phyloP scores from a whole-genome alignment of 35 echinoderm and acorn worm species.

The Heliocidaris tuberculata region DNA sequence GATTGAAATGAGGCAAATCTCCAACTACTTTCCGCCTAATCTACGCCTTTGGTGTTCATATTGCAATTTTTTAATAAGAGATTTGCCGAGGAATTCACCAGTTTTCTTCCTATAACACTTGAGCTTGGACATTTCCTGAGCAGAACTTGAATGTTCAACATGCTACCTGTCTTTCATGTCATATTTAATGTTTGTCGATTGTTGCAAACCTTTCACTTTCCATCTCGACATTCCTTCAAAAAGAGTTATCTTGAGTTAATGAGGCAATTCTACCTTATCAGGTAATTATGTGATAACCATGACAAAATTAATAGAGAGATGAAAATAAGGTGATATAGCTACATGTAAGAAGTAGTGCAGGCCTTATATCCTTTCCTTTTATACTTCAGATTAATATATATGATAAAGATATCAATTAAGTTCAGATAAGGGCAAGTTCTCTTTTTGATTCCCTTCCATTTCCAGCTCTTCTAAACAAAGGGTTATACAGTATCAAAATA shows the following conservation, averaged over 20 bases:
- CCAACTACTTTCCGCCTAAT: background rate
- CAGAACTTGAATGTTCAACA: background rate
- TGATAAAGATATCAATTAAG: no score
- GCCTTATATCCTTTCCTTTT: background rate
- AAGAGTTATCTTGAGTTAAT: background rate
- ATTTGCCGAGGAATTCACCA: background rate
- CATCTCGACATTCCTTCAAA: background rate
- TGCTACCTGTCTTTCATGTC: background rate
- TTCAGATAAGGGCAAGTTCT: no score
- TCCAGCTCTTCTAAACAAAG: background rate
- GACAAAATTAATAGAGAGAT: background rate
- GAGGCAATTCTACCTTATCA: background rate
- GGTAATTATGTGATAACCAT: background rate
- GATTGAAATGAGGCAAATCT: constrained; percentile 2
- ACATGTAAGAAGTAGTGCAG: no score
- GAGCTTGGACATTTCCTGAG: background rate
- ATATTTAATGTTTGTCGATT: background rate
- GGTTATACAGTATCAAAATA: background rate
- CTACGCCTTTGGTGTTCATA: background rate
- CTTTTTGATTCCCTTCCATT: no score
- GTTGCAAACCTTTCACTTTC: background rate
- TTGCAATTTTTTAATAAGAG: background rate
- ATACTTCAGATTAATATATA: background rate
- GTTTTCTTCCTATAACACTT: background rate
- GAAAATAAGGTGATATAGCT: background rate